Conservation (phyloP, 1,140 invertebrate genomes). For the Drosophila jambulina region DNA sequence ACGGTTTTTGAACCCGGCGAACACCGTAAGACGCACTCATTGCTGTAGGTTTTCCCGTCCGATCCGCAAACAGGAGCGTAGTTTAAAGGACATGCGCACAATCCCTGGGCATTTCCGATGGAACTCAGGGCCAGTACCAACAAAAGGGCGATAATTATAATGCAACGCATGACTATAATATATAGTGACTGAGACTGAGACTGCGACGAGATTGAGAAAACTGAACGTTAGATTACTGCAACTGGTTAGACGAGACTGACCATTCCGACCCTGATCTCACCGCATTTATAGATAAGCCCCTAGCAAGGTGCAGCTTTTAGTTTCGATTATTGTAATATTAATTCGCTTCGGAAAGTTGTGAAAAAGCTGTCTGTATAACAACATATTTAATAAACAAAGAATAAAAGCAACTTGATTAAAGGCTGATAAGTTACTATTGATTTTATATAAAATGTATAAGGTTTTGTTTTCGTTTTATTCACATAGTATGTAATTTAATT, state of each 20-base stretch:
- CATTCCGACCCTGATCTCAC: neutral
- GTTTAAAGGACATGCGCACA: neutral
- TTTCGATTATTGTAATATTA: neutral
- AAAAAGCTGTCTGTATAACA: neutral
- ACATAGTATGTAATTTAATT: neutral
- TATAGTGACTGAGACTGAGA: neutral
- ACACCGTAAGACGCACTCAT: neutral
- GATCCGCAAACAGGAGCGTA: neutral
- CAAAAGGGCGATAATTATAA: neutral
- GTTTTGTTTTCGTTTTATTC: too few species aligned
- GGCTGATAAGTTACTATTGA: neutral
- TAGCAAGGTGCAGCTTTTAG: neutral
- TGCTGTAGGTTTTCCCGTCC: neutral
- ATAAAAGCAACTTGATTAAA: neutral
- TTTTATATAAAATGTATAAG: too few species aligned
- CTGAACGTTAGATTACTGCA: neutral
- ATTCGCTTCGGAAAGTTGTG: neutral
- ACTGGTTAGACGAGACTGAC: neutral
- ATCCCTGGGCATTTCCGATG: neutral
- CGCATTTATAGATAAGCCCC: neutral
- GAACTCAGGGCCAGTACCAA: neutral
- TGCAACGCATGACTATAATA: neutral
- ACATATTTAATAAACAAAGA: neutral
- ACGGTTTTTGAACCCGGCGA: neutral
- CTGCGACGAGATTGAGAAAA: neutral